Evolutionary conservation across 2,797 vertebrate genomes (phyloP).

Genomic region (Poeciliopsis infans): DNA sequence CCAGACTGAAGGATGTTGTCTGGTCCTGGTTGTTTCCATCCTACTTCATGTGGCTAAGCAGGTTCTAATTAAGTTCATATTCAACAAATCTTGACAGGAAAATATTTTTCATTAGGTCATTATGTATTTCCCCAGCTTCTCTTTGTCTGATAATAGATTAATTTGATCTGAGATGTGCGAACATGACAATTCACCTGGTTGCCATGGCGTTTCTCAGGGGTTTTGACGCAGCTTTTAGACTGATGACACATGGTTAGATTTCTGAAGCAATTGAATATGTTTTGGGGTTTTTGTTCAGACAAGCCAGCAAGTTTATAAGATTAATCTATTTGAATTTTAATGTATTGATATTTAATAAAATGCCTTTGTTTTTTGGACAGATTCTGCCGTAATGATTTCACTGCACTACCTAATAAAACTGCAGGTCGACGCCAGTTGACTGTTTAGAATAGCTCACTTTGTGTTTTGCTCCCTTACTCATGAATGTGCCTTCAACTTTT

Average conservation of each 20-base stretch:
- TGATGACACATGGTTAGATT: background rate
- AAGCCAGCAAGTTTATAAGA: conserved; percentile 14
- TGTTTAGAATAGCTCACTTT: background rate
- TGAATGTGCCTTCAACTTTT: background rate
- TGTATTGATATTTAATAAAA: conserved; percentile 71
- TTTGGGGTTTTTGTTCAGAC: background rate
- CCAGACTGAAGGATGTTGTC: background rate
- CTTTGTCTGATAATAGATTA: background rate
- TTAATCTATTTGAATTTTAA: conserved; percentile 43
- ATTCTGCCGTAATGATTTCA: background rate
- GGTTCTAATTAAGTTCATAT: background rate
- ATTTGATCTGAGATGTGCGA: background rate
- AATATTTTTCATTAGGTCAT: background rate
- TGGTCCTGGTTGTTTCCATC: background rate
- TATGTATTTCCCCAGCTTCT: background rate
- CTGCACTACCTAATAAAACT: background rate
- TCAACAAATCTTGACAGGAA: background rate
- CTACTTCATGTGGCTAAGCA: background rate
- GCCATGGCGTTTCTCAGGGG: conserved; percentile 25
- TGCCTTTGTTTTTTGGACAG: background rate
- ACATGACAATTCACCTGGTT: background rate
- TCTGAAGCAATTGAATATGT: background rate
- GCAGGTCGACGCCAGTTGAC: background rate
- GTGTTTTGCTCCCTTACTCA: background rate
- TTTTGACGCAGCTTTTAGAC: conserved; percentile 33